Evolutionary conservation across 2,113 vertebrate species (phyloP).

Genomic region (Notothenia rossii): DNA sequence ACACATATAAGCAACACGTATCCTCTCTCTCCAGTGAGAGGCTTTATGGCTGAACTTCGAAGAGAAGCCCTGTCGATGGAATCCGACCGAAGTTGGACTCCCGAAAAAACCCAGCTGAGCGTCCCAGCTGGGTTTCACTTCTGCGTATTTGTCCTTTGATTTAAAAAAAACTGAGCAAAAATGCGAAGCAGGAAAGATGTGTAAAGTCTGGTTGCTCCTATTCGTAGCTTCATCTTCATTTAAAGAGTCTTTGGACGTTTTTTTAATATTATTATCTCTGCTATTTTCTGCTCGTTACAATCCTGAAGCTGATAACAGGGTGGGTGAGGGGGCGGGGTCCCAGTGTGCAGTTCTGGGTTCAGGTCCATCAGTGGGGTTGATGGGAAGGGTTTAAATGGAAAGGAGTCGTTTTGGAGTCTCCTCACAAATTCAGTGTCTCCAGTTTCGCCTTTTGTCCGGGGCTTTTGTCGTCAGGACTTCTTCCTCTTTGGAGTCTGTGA

Average conservation of each 20-base stretch:
- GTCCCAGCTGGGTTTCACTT: slow-evolving; percentile 5
- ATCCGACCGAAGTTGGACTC: not conserved
- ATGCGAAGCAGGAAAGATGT: slow-evolving; percentile 21
- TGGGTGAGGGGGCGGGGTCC: slow-evolving; percentile 41
- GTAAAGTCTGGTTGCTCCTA: slow-evolving; percentile 43
- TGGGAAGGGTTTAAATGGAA: not conserved
- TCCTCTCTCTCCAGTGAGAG: slow-evolving; percentile 20
- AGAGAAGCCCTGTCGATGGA: slow-evolving; percentile 58
- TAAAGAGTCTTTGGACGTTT: slow-evolving; percentile 39
- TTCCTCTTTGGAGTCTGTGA: slow-evolving; percentile 72
- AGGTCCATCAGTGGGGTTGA: slow-evolving; percentile 8
- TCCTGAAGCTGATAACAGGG: slow-evolving; percentile 73
- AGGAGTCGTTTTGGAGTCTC: not conserved
- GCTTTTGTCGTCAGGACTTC: slow-evolving; percentile 72
- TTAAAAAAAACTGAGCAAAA: slow-evolving; percentile 26
- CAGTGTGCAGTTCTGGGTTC: slow-evolving; percentile 69
- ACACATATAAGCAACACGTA: slow-evolving; percentile 12
- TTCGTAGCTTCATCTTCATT: slow-evolving; percentile 32
- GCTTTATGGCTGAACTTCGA: slow-evolving; percentile 47
- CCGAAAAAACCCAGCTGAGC: slow-evolving; percentile 5
- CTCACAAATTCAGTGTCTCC: slow-evolving; percentile 73
- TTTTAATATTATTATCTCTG: slow-evolving; percentile 7
- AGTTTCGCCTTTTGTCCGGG: slow-evolving; percentile 77
- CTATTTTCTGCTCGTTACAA: slow-evolving; percentile 63
- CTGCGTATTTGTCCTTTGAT: slow-evolving; percentile 16